Percentiles rank a stretch among this genome's conserved stretches.
phyloP scores from a whole-genome alignment of 2,113 vertebrate species.

The Notothenia rossii region DNA sequence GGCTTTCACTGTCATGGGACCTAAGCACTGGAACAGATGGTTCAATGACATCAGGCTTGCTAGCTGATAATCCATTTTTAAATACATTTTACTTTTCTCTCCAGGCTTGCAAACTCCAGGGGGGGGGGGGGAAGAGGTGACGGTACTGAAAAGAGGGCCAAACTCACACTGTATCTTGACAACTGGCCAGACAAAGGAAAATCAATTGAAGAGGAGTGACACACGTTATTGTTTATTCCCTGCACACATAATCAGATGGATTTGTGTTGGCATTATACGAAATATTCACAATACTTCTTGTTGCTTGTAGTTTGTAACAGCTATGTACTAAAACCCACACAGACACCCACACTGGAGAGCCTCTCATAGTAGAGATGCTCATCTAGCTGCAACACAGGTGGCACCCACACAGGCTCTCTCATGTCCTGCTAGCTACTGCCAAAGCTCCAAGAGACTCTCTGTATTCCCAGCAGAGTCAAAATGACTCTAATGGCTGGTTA shows the following conservation, averaged over 20 bases:
- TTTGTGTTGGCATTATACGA: not conserved
- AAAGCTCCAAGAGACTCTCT: not conserved
- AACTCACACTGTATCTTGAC: not conserved
- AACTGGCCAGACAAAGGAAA: not conserved
- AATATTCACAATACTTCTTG: no score
- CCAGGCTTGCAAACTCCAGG: not conserved
- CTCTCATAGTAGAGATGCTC: not conserved
- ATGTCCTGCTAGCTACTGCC: not conserved
- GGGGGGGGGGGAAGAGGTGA: not conserved
- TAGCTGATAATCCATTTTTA: constrained; percentile 12
- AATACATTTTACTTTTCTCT: constrained; percentile 9
- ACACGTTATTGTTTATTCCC: not conserved
- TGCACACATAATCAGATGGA: not conserved
- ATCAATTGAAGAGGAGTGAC: not conserved
- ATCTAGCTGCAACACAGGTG: constrained; percentile 5
- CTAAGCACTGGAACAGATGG: constrained; percentile 39
- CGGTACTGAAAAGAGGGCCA: not conserved
- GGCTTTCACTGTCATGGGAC: constrained; percentile 24
- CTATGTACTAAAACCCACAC: not conserved
- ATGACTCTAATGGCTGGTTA: not conserved
- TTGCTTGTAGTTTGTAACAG: not conserved
- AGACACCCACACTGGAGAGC: not conserved
- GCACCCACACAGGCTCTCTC: not conserved
- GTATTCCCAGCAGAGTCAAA: not conserved
- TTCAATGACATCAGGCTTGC: constrained; percentile 15